Evolutionary conservation across 53 echinoderm and acorn worm species (phyloP).

Genomic region (Stichopus horrens): DNA sequence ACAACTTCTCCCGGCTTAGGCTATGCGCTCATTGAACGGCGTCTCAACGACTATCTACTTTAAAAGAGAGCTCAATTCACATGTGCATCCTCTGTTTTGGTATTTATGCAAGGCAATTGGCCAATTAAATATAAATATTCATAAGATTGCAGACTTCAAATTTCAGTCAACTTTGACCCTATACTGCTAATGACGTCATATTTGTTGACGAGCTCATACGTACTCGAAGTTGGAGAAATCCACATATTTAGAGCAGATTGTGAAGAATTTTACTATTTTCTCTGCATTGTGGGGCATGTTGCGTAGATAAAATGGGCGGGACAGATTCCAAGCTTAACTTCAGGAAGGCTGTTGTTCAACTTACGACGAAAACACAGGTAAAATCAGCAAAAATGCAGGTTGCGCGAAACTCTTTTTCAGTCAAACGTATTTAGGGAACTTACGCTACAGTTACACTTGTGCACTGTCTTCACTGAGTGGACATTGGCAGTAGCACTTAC

Average conservation of each 20-base stretch:
- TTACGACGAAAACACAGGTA: constrained; percentile 99
- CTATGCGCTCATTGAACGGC: constrained; percentile 8
- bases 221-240: not conserved
- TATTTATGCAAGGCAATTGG: constrained; percentile 31
- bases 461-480: too few species aligned
- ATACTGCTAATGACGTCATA: constrained; percentile 21
- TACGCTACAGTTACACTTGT: too few species aligned
- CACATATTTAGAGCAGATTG: not conserved
- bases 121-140: constrained; percentile 29
- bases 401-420: not conserved
- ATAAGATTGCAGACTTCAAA: constrained; percentile 13
- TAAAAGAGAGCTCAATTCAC: constrained; percentile 41
- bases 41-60: not conserved
- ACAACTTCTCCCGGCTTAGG: not conserved
- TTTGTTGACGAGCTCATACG: constrained; percentile 19
- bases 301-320: constrained; percentile 26
- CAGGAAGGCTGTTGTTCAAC: constrained; percentile 93
- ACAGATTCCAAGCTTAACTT: constrained; percentile 99
- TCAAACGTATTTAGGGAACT: too few species aligned
- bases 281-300: constrained; percentile 13
- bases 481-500: too few species aligned
- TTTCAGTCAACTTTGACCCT: constrained; percentile 33
- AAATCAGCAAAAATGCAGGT: not conserved
- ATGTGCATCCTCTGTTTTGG: constrained; percentile 53
- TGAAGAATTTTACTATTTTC: not conserved